Percentiles rank a stretch among this genome's conserved stretches.
Conservation (phyloP, 2,888 invertebrate species). For the Caenorhabditis doughertyi region DNA sequence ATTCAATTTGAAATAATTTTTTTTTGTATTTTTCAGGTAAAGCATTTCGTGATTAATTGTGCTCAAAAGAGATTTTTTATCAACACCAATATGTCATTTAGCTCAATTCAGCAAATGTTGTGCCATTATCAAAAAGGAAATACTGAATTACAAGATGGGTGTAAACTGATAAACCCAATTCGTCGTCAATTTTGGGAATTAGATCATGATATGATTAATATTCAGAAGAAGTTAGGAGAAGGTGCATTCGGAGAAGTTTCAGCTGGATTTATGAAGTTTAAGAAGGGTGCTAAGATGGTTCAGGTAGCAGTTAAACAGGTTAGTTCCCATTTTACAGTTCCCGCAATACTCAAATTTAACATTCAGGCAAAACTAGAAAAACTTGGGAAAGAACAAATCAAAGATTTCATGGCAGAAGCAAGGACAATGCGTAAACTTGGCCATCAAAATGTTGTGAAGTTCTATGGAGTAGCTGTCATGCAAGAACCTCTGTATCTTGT, state of each 20-base stretch:
- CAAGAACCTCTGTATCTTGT: slow-evolving; percentile 74
- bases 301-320: slow-evolving; percentile 57
- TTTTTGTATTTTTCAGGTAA: too few relatives aligned
- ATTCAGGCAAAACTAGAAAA: slow-evolving; percentile 70
- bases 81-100: slow-evolving; percentile 50
- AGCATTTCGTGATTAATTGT: slow-evolving; percentile 65
- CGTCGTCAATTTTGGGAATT: slow-evolving; percentile 74
- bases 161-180: slow-evolving; percentile 60
- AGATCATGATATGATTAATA: slow-evolving; percentile 68
- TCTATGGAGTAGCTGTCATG: slow-evolving; percentile 72
- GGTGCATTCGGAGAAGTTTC: slow-evolving; percentile 78
- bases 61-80: slow-evolving; percentile 51
- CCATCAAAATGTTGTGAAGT: slow-evolving; percentile 73
- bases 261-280: slow-evolving; percentile 36
- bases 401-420: slow-evolving; percentile 74
- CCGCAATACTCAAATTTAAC: not conserved
- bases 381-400: slow-evolving; percentile 74
- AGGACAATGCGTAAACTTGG: slow-evolving; percentile 72
- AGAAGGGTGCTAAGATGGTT: slow-evolving; percentile 9
- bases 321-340: not conserved
- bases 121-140: slow-evolving; percentile 45
- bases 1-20: too few relatives aligned
- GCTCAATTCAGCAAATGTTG: slow-evolving; percentile 52
- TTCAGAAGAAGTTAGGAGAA: slow-evolving; percentile 75
- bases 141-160: slow-evolving; percentile 28